Evolutionary conservation across 2,888 invertebrate species (phyloP).

Genomic region (Silvanus unidentatus): DNA sequence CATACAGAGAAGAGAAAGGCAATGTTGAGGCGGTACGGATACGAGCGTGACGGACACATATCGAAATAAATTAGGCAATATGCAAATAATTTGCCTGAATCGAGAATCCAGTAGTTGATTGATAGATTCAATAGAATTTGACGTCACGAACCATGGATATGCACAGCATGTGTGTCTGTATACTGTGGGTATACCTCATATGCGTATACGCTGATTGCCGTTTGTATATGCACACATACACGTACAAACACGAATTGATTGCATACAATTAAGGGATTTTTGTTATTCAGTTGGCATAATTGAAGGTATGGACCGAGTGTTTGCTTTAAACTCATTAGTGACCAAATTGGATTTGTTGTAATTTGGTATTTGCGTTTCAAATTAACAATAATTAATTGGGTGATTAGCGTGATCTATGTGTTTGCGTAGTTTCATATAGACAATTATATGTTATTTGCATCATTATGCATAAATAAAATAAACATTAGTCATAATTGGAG

Average conservation of each 20-base stretch:
- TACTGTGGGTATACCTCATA: neutral
- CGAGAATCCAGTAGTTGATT: conserved; percentile 11
- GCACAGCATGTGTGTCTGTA: conserved; percentile 23
- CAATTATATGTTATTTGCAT: conserved; percentile 27
- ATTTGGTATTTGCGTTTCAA: conserved; percentile 44
- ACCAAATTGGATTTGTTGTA: conserved; percentile 44
- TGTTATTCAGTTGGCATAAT: conserved; percentile 29
- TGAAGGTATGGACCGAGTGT: conserved; percentile 33
- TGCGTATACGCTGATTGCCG: too few relatives aligned
- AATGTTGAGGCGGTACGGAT: too few relatives aligned
- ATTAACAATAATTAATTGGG: conserved; percentile 47
- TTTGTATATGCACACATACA: conserved; percentile 6
- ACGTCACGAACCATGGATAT: conserved; percentile 30
- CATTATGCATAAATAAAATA: conserved; percentile 20
- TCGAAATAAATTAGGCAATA: too few relatives aligned
- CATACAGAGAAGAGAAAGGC: too few relatives aligned
- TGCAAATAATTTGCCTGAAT: conserved; percentile 8
- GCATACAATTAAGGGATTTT: conserved; percentile 39
- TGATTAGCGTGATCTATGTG: conserved; percentile 43
- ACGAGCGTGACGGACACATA: too few relatives aligned
- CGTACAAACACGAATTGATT: conserved; percentile 30
- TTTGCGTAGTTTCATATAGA: conserved; percentile 26
- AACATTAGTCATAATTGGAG: conserved; percentile 14
- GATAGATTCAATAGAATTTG: conserved; percentile 23
- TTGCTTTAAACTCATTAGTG: conserved; percentile 44